A percentile compares a stretch with the other conserved stretches of the same genome.
These are phyloP conservation scores for Amblyjoppa fuscipennis DNA, from an alignment of 2,888 invertebrate species.

Conservation along the genomic window DNA sequence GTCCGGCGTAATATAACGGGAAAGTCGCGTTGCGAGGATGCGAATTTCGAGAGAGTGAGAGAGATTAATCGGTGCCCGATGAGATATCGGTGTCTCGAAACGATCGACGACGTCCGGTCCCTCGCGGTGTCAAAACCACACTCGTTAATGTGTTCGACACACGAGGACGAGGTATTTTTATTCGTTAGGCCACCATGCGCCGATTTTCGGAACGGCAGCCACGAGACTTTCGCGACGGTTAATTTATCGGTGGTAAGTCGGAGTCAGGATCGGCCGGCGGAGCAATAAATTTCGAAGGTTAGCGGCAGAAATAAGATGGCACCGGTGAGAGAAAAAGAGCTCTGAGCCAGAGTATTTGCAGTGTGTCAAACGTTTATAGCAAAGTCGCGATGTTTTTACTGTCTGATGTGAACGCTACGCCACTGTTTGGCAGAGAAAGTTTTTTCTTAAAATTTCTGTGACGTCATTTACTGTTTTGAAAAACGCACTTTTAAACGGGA, in stretches of 20 bases:
- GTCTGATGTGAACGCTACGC: neutral
- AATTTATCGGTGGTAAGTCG: constrained; percentile 51
- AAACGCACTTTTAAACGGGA: too few species aligned
- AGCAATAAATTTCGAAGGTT: constrained; percentile 22
- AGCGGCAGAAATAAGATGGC: constrained; percentile 16
- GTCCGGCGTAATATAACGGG: constrained; percentile 23
- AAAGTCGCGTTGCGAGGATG: neutral
- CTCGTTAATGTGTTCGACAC: constrained; percentile 57
- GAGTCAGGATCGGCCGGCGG: constrained; percentile 44
- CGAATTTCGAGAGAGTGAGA: neutral
- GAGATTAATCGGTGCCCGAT: constrained; percentile 35
- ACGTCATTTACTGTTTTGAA: too few species aligned
- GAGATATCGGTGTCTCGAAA: constrained; percentile 59
- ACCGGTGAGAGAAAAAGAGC: constrained; percentile 12
- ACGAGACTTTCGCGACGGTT: constrained; percentile 28
- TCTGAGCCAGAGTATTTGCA: too few species aligned
- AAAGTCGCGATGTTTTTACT: neutral
- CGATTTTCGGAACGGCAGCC: constrained; percentile 26
- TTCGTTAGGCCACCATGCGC: constrained; percentile 51
- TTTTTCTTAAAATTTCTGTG: too few species aligned
- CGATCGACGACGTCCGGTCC: constrained; percentile 54
- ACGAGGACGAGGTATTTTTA: constrained; percentile 54
- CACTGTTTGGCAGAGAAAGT: neutral
- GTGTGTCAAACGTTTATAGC: neutral
- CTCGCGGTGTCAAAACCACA: constrained; percentile 40